These are phyloP conservation scores for Scleropages formosus DNA, from an alignment of 2,797 vertebrate genomes.

Conservation along the genomic window DNA sequence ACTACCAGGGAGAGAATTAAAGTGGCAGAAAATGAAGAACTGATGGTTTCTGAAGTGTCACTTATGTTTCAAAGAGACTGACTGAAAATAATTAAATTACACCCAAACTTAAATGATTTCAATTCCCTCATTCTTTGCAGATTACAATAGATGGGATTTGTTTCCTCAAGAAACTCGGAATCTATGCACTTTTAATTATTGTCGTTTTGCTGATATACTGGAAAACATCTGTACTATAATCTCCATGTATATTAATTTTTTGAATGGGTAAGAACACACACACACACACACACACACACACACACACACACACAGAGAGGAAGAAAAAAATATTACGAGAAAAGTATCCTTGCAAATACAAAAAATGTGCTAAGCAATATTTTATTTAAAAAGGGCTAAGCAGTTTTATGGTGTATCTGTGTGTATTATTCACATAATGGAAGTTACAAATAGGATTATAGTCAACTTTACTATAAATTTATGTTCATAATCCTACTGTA, in stretches of 20 bases:
- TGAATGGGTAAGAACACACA: not conserved
- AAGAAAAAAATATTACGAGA: too few relatives aligned
- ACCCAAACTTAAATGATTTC: conserved; percentile 1
- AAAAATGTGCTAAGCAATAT: too few relatives aligned
- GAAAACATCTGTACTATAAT: not conserved
- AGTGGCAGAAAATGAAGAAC: not conserved
- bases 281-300: too few relatives aligned
- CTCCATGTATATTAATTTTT: not conserved
- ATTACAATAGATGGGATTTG: conserved; percentile 4
- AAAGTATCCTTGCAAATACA: too few relatives aligned
- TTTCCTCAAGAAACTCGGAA: conserved; percentile 12
- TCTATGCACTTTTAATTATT: not conserved
- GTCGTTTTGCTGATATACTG: not conserved
- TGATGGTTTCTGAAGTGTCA: not conserved
- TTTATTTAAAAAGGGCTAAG: too few relatives aligned
- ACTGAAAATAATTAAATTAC: not conserved
- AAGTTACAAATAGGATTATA: too few relatives aligned
- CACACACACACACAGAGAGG: not conserved
- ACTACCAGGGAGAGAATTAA: conserved; percentile 2
- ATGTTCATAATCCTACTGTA: too few relatives aligned
- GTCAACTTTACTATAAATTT: too few relatives aligned
- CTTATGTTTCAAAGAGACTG: conserved; percentile 21
- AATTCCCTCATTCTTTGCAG: not conserved
- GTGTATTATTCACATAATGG: too few relatives aligned
- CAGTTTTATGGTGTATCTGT: too few relatives aligned